Conservation (phyloP, 2,113 vertebrate species). For the Castor canadensis region DNA sequence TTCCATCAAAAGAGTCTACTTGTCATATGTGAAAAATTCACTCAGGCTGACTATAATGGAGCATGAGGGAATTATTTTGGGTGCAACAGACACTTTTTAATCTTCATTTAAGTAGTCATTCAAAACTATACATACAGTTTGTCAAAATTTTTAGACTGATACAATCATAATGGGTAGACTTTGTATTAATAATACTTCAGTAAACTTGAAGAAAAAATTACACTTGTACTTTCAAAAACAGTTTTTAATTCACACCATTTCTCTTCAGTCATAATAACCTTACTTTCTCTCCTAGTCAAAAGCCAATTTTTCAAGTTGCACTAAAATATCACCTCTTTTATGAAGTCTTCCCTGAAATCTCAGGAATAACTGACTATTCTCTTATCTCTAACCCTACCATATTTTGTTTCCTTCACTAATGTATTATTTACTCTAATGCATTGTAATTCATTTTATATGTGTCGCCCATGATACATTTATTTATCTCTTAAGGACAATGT, state of each 20-base stretch:
- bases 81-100: not conserved
- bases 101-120: not conserved
- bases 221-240: not conserved
- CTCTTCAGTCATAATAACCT: not conserved
- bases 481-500: not conserved
- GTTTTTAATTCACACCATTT: not conserved
- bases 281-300: not conserved
- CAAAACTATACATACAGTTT: not conserved
- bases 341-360: not conserved
- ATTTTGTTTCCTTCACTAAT: not conserved
- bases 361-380: not conserved
- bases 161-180: not conserved
- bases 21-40: not conserved
- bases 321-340: not conserved
- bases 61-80: not conserved
- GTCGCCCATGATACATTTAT: not conserved
- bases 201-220: not conserved
- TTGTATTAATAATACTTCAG: not conserved
- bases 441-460: not conserved
- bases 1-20: not conserved
- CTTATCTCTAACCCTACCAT: not conserved
- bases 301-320: not conserved
- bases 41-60: not conserved
- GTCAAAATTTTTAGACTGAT: not conserved
- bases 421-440: not conserved